A percentile compares a stretch with the other conserved stretches of the same genome.
phyloP scores from a whole-genome alignment of 2,113 vertebrate genomes.

The Rousettus leschenaultii region DNA sequence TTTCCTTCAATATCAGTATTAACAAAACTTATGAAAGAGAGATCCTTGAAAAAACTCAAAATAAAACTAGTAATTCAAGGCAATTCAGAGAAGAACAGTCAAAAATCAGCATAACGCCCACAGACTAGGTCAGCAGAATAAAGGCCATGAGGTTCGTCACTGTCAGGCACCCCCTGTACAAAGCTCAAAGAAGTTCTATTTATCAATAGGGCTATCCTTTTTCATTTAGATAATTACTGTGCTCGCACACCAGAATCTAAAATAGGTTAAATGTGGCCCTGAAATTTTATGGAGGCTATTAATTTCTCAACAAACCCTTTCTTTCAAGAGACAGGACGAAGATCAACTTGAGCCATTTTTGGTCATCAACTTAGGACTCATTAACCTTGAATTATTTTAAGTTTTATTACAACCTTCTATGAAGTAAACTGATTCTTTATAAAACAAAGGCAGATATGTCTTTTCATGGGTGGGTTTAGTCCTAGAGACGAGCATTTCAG shows the following conservation, averaged over 20 bases:
- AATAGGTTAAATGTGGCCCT: background rate
- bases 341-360: background rate
- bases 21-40: background rate
- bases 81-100: background rate
- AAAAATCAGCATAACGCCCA: background rate
- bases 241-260: background rate
- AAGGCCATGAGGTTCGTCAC: background rate
- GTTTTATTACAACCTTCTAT: background rate
- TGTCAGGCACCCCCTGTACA: background rate
- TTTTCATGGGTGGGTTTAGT: background rate
- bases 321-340: background rate
- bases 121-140: background rate
- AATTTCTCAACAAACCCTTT: slow-evolving; percentile 1
- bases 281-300: background rate
- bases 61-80: background rate
- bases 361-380: background rate
- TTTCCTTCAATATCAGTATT: background rate
- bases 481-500: background rate
- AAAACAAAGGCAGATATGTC: background rate
- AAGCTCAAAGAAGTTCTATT: background rate
- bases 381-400: background rate
- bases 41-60: background rate
- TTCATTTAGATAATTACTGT: background rate
- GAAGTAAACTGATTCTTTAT: background rate
- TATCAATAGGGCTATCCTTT: background rate